Conservation (phyloP, 23 tunicate genomes). For the Phallusia fumigata region DNA sequence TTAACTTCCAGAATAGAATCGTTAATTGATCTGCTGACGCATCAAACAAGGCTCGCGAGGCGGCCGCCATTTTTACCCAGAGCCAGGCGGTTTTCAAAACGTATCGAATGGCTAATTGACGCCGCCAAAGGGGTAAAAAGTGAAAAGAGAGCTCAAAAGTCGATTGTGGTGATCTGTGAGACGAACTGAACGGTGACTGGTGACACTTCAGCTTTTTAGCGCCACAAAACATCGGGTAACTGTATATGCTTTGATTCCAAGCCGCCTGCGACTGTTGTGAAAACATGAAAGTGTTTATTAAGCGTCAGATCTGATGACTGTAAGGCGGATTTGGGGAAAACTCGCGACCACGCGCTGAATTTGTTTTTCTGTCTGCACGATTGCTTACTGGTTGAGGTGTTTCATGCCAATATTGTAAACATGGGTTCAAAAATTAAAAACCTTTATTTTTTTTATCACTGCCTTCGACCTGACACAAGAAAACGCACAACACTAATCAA, state of each 20-base stretch:
- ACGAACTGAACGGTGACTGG: neutral
- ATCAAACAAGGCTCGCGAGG: neutral
- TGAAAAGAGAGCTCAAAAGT: neutral
- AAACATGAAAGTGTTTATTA: conserved; percentile 1
- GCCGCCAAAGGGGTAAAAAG: neutral
- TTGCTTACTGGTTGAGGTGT: too few relatives aligned
- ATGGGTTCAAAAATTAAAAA: too few relatives aligned
- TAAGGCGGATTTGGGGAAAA: too few relatives aligned
- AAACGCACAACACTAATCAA: too few relatives aligned
- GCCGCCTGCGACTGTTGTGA: conserved; percentile 6
- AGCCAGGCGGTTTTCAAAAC: neutral
- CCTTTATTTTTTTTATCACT: too few relatives aligned
- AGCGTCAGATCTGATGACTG: too few relatives aligned
- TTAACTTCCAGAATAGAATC: neutral
- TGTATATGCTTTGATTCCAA: neutral
- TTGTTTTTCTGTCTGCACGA: too few relatives aligned
- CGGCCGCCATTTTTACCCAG: neutral
- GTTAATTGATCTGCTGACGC: conserved; percentile 13
- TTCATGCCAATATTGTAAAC: too few relatives aligned
- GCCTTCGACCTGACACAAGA: too few relatives aligned
- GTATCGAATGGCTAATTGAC: conserved; percentile 1
- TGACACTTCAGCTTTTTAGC: neutral
- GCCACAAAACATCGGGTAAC: neutral
- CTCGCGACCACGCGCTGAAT: too few relatives aligned
- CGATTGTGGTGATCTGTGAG: neutral